Evolutionary conservation across 2,888 invertebrate genomes (phyloP), one percentile per base, ranked within the genome.

Genomic region (Pseudococcus longispinus): DNA sequence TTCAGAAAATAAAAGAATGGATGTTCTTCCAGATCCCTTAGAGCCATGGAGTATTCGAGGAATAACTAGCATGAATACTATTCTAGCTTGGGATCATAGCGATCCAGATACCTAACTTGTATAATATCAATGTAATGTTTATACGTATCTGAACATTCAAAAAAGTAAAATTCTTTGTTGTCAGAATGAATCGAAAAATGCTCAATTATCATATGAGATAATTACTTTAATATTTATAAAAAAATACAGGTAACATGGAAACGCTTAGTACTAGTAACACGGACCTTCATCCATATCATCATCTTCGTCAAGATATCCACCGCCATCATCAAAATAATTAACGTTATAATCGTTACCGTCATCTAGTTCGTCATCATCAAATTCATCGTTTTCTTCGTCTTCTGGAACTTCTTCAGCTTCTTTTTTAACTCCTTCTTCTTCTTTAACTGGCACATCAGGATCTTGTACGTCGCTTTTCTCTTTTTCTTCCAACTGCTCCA

Each of bases 311-410:
- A 90, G 85, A 87, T 95, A 96, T 44, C 93, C 94, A 91, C 96
- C 96, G 1, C 96, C 96, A 90, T 96, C 96, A 90, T 96, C 96
- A 91, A 96, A 96, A 90, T 96, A 96, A 90, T 95, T 96, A 89
- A 96, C 95, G 0, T 94, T 95, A 90, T 96, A 96, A 90, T 96
- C 96, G 29, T 96, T 96, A 26, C 96, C 96, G 90, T 96, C 96
- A 90, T 96, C 96, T 93, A 96, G 94, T 91, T 96, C 96, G 90
- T 96, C 95, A 89, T 96, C 96, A 11, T 92, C 90, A 89, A 95
- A 95, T 83, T 94, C 94, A 84, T 93, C 92, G 88, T 94, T 93
- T 87, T 93, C 93, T 74, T 92, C 93, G 80, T 94, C 94, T 88
- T 89, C 90, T 51, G 91, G 91, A 84, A 90, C 91, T 87, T 92